Evolutionary conservation across 2,888 invertebrate genomes (phyloP), one percentile per base, ranked within the genome.

Genomic region (Drosophila lutescens): DNA sequence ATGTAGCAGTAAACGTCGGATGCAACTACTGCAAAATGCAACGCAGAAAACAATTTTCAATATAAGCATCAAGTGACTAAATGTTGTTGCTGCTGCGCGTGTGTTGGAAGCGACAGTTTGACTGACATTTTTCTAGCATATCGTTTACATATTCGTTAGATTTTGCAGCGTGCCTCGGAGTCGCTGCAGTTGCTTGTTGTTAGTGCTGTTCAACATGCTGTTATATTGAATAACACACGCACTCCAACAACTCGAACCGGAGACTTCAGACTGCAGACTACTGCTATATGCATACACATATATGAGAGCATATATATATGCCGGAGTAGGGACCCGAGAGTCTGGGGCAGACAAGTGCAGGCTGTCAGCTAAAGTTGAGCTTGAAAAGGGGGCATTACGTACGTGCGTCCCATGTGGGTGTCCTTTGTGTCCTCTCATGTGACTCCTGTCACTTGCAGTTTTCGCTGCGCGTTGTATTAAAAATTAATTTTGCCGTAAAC

Each of bases 41-140:
- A 74, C 77, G 75, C 81, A 86, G 76, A 78, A 85, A 88, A 89
- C 85, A 85, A 85, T 89, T 89, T 89, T 86, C 89, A 88, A 87
- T 89, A 88, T 83, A 89, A 89, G 86, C 86, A 88, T 86, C 89
- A 86, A 89, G 82, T 89, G 80, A 89, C 86, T 87, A 74, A 89
- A 86, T 70, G 58, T 38, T 69, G 69, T 43, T 57, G 66, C 54
- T 20, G 62, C 47, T 78, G 83, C 80, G 88, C 90, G 89, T 90
- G 91, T 90, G 90, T 90, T 91, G 89, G 88, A 89, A 86, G 88
- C 90, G 90, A 90, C 90, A 90, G 87, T 90, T 91, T 90, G 91
- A 90, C 90, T 89, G 91, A 90, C 90, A 89, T 87, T 90, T 88
- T 89, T 89, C 85, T 89, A 88, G 89, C 87, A 89, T 89, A 90